phyloP scores from a whole-genome alignment of 2,888 invertebrate species.

The Nomada flava region DNA sequence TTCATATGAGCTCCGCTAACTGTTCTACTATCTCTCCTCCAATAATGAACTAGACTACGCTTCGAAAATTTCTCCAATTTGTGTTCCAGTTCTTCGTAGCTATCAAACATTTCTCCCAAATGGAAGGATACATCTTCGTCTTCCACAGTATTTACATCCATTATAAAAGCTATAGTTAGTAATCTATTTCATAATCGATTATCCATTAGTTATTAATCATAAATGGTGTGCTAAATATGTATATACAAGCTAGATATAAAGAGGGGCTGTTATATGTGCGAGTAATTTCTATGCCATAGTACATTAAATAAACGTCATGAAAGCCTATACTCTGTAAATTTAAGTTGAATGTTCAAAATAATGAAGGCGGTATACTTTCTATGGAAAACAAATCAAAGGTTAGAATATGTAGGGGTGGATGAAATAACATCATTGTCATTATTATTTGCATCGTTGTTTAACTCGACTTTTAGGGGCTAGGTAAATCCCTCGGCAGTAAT shows the following conservation, averaged over 20 bases:
- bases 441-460: constrained; percentile 23
- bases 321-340: not conserved
- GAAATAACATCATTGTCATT: constrained; percentile 2
- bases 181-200: constrained; percentile 53
- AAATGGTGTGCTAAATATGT: no score
- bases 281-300: constrained; percentile 5
- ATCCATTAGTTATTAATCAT: constrained; percentile 22
- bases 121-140: constrained; percentile 80
- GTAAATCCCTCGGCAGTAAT: not conserved
- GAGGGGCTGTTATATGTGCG: not conserved
- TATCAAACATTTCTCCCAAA: constrained; percentile 83
- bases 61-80: constrained; percentile 82
- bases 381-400: constrained; percentile 1
- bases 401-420: constrained; percentile 3
- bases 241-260: not conserved
- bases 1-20: constrained; percentile 84
- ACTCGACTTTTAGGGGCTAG: not conserved
- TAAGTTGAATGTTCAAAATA: not conserved
- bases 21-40: constrained; percentile 84
- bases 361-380: constrained; percentile 4
- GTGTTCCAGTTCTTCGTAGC: constrained; percentile 82
- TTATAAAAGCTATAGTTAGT: constrained; percentile 57
- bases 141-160: constrained; percentile 70
- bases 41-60: constrained; percentile 83
- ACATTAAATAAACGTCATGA: not conserved